phyloP scores from a whole-genome alignment of 2,888 invertebrate genomes.

The Zeuzera pyrina region DNA sequence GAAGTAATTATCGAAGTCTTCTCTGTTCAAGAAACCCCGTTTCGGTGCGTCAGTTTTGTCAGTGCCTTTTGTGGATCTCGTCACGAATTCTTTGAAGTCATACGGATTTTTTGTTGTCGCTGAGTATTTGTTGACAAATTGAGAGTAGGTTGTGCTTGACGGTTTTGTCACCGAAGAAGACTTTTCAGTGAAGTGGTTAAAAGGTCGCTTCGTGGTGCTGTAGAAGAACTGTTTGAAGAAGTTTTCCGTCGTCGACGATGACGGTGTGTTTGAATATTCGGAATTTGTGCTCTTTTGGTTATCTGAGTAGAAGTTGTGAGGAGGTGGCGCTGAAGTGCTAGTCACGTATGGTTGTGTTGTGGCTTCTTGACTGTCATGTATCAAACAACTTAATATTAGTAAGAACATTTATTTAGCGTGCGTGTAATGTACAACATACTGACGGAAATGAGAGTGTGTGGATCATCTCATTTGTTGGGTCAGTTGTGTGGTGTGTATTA shows the following conservation, averaged over 20 bases:
- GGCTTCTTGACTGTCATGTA: conserved; percentile 51
- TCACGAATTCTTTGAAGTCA: conserved; percentile 61
- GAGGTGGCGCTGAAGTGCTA: conserved; percentile 40
- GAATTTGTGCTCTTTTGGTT: conserved; percentile 19
- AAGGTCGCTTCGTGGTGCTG: conserved; percentile 23
- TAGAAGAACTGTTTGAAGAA: conserved; percentile 22
- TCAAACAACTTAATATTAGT: conserved; percentile 30
- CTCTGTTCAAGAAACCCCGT: conserved; percentile 51
- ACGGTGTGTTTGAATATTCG: conserved; percentile 19
- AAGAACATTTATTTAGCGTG: conserved; percentile 32
- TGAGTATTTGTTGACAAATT: conserved; percentile 52
- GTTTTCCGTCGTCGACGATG: conserved; percentile 23
- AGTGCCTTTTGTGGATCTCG: conserved; percentile 36
- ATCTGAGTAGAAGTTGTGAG: conserved; percentile 32
- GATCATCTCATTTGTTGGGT: conserved; percentile 30
- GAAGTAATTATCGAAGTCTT: conserved; percentile 47
- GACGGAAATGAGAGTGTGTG: conserved; percentile 38
- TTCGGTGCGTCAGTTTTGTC: conserved; percentile 34
- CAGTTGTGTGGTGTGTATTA: conserved; percentile 32
- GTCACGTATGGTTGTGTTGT: conserved; percentile 59
- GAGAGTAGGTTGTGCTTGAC: conserved; percentile 29
- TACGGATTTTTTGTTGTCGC: conserved; percentile 73
- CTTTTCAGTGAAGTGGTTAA: conserved; percentile 40
- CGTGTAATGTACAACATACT: conserved; percentile 37
- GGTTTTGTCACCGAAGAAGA: conserved; percentile 29